Evolutionary conservation across 2,113 vertebrate genomes (phyloP).

Genomic region (Sphyrna mokarran): DNA sequence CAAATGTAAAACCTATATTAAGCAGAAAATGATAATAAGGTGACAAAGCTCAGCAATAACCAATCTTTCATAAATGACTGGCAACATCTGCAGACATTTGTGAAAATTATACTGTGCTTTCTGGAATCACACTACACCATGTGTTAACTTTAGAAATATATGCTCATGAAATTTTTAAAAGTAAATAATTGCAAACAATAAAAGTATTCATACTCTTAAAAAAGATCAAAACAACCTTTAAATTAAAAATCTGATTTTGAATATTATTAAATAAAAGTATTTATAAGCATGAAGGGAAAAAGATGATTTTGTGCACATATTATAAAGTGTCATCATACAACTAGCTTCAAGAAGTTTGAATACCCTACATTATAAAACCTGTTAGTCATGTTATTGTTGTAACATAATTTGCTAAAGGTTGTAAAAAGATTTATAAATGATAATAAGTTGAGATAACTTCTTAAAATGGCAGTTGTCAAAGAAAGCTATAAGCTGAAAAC

Average conservation of each 20-base stretch:
- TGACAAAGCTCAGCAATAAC: background rate
- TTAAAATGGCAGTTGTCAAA: background rate
- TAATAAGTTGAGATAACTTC: background rate
- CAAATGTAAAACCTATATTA: constrained; percentile 16
- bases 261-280: background rate
- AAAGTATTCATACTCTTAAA: background rate
- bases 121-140: background rate
- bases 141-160: background rate
- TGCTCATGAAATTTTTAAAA: background rate
- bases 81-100: constrained; percentile 29
- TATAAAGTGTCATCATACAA: background rate
- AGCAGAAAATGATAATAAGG: background rate
- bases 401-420: background rate
- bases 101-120: background rate
- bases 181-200: constrained; percentile 10
- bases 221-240: background rate
- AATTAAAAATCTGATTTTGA: background rate
- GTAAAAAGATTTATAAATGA: background rate
- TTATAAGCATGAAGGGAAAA: background rate
- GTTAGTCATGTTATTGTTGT: background rate
- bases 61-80: constrained; percentile 24
- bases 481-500: background rate
- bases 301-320: background rate
- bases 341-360: background rate
- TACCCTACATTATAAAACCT: background rate